These are phyloP conservation scores for Falcunculus frontatus DNA, from an alignment of 2,113 vertebrate species.

Conservation along the genomic window DNA sequence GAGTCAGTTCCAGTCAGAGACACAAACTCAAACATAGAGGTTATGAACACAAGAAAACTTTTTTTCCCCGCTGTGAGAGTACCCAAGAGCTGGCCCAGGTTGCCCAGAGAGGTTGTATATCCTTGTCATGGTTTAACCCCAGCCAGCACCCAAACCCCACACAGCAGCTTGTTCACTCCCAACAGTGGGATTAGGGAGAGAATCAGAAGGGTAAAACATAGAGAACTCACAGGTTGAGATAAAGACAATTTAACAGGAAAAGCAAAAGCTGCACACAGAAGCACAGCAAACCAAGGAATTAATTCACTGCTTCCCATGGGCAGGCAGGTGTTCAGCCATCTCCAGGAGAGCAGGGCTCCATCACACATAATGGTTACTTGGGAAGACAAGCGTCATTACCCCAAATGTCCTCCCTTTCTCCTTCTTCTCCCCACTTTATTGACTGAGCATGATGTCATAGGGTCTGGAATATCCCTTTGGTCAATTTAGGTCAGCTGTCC, in stretches of 20 bases:
- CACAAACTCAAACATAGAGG: not conserved
- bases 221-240: not conserved
- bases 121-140: not conserved
- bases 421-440: not conserved
- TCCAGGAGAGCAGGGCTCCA: not conserved
- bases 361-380: accelerated
- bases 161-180: not conserved
- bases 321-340: not conserved
- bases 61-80: not conserved
- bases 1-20: not conserved
- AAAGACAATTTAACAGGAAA: not conserved
- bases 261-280: not conserved
- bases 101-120: not conserved
- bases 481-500: not conserved
- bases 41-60: not conserved
- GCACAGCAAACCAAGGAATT: not conserved
- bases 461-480: not conserved
- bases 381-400: not conserved
- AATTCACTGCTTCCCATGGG: not conserved
- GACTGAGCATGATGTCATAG: not conserved
- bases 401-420: not conserved
- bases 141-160: not conserved
- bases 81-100: not conserved
- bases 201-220: not conserved
- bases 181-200: not conserved